Base-by-base conservation (phyloP, 2,888 invertebrate genomes). In the Drosophila austrosaltans region DNA sequence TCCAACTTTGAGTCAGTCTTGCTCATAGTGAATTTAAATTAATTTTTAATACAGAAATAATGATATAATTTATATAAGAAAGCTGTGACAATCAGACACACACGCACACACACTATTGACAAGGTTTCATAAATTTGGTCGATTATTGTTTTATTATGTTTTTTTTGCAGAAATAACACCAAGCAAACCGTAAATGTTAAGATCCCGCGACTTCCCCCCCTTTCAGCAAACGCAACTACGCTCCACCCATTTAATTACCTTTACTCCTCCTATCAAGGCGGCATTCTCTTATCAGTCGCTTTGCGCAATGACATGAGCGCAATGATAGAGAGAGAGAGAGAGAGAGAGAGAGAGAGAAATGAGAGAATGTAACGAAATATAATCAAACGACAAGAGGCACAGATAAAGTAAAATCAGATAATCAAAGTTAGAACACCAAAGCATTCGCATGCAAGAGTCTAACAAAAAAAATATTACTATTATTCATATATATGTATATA, bases 321-420 rank as follows among this genome's bases (percentile, higher is more conserved):
- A 20, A 40, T 58, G 53, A 28, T 2, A 28, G 28, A 28, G 28
- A 28, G 36, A 56, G 39, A 32, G 54, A 60, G 59, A 48, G 39
- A 32, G 54, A 60, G 59, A 48, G 36, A 56, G 39, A 32, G 54
- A 60, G 59, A 48, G 32, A 20, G 32, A 25, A 6, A 25, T 39
- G 32, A 36, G 25, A 40, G 36, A 57, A 57, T 36, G 36, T 56
- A 63, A 30, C 32, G 48, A 36, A 30, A 58, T 44, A 63, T 20
- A 57, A 2, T 2, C 20, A 53, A 1, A 32, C 36, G 30, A 12
- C 16, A 22, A 22, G 69, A 36, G 22, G 20, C 20, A 56, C 25
- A 60, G 53, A 20, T 28, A 54, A 44, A 62, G 54, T 32, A 16
- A 53, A 36, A 44, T 3, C 25, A 7, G 44, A 60, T 28, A 42